Evolutionary conservation across 2,797 vertebrate species (phyloP).

Genomic region (Neoniphon sammara): DNA sequence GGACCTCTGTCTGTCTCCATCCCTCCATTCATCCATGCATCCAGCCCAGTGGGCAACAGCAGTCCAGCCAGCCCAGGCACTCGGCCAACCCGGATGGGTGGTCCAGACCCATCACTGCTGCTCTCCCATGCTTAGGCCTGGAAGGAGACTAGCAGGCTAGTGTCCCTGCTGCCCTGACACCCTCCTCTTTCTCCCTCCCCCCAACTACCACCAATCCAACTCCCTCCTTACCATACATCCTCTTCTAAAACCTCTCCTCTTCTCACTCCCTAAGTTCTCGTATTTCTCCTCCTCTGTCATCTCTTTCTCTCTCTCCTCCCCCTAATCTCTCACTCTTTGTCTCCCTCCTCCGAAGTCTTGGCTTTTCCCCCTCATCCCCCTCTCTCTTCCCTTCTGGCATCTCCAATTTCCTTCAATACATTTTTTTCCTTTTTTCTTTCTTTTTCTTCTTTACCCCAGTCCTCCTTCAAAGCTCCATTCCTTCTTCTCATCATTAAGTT

Average conservation of each 20-base stretch:
- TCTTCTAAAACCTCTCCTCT: neutral
- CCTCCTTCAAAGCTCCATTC: neutral
- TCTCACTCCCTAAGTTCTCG: slow-evolving; percentile 23
- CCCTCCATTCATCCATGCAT: slow-evolving; percentile 55
- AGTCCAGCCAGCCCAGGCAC: slow-evolving; percentile 53
- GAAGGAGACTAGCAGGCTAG: slow-evolving; percentile 4
- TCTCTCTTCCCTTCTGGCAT: neutral
- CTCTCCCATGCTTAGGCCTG: slow-evolving; percentile 46
- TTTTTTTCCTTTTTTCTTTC: neutral
- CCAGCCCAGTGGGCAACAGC: slow-evolving; percentile 43
- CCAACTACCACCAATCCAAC: neutral
- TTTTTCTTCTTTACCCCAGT: neutral
- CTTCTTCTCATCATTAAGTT: neutral
- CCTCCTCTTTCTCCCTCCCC: slow-evolving; percentile 18
- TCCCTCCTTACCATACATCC: neutral
- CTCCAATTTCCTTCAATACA: neutral
- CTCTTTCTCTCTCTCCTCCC: neutral
- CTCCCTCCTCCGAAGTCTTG: neutral
- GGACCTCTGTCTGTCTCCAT: slow-evolving; percentile 50
- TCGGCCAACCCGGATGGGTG: slow-evolving; percentile 75
- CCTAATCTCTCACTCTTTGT: neutral
- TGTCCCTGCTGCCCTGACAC: slow-evolving; percentile 55
- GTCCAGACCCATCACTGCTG: slow-evolving; percentile 65
- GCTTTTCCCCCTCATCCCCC: neutral
- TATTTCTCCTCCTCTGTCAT: slow-evolving; percentile 11